phyloP scores from a whole-genome alignment of 2,888 invertebrate species.

The Dynastes tityus region DNA sequence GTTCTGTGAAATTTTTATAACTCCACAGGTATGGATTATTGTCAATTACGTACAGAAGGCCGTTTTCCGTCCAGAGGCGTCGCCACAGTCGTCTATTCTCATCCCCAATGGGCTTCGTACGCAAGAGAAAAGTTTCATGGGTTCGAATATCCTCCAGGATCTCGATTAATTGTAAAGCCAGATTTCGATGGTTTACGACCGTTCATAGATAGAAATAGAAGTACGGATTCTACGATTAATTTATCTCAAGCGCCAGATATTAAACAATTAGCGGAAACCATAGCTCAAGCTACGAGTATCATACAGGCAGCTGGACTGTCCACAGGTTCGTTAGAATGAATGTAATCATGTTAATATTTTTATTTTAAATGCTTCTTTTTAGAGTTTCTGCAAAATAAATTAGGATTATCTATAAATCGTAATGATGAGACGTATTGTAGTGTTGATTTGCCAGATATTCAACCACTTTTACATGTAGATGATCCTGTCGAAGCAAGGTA shows the following conservation, averaged over 20 bases:
- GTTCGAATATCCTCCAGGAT: slow-evolving; percentile 93
- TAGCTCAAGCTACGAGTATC: slow-evolving; percentile 84
- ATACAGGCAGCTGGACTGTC: slow-evolving; percentile 77
- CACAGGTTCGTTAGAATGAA: slow-evolving; percentile 61
- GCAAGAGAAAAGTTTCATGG: slow-evolving; percentile 90
- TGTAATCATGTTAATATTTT: neutral
- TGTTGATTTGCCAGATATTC: slow-evolving; percentile 81
- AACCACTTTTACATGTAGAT: slow-evolving; percentile 81
- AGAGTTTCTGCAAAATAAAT: slow-evolving; percentile 43
- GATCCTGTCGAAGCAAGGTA: slow-evolving; percentile 77
- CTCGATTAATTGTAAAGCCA: slow-evolving; percentile 83
- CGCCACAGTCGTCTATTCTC: slow-evolving; percentile 81
- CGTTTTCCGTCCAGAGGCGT: slow-evolving; percentile 73
- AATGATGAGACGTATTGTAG: slow-evolving; percentile 72
- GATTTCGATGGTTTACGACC: slow-evolving; percentile 68
- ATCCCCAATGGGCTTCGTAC: slow-evolving; percentile 81
- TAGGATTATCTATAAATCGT: slow-evolving; percentile 48
- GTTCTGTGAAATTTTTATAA: neutral
- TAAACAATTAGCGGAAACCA: slow-evolving; percentile 80
- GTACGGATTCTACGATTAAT: neutral
- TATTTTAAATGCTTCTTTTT: too few relatives aligned
- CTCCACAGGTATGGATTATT: slow-evolving; percentile 73
- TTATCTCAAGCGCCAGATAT: slow-evolving; percentile 71
- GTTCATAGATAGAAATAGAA: slow-evolving; percentile 27
- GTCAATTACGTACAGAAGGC: slow-evolving; percentile 73